phyloP scores from a whole-genome alignment of 2,113 vertebrate species.

The Cyphomyrus plagiostoma region DNA sequence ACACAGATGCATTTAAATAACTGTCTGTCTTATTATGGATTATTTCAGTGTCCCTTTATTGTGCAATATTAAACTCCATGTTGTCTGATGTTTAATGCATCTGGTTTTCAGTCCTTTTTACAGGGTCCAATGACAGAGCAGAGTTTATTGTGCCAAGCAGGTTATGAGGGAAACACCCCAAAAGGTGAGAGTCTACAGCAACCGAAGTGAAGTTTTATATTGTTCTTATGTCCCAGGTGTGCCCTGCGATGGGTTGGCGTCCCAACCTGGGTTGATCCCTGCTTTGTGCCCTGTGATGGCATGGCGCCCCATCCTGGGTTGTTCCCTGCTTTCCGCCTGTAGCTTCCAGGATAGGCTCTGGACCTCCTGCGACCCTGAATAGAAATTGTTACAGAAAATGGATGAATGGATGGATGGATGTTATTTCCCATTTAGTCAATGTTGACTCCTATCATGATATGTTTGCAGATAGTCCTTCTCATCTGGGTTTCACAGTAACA shows the following conservation, averaged over 20 bases:
- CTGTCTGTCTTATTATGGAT: background rate
- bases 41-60: background rate
- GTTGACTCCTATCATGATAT: background rate
- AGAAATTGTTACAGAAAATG: no score
- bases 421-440: background rate
- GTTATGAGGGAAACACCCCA: slow-evolving; percentile 49
- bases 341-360: no score
- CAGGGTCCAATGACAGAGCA: slow-evolving; percentile 43
- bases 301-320: no score
- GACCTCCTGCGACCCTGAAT: no score
- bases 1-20: background rate
- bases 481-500: background rate
- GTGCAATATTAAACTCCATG: background rate
- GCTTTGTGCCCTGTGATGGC: no score
- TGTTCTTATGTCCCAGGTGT: background rate
- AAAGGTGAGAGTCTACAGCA: slow-evolving; percentile 56
- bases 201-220: background rate
- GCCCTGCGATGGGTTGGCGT: no score
- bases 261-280: no score
- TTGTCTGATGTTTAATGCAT: background rate
- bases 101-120: slow-evolving; percentile 30
- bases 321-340: no score
- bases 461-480: background rate
- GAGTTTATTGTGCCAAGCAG: slow-evolving; percentile 53
- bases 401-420: background rate